Conservation (phyloP, 2,797 vertebrate species). For the Sandelia bainsii region DNA sequence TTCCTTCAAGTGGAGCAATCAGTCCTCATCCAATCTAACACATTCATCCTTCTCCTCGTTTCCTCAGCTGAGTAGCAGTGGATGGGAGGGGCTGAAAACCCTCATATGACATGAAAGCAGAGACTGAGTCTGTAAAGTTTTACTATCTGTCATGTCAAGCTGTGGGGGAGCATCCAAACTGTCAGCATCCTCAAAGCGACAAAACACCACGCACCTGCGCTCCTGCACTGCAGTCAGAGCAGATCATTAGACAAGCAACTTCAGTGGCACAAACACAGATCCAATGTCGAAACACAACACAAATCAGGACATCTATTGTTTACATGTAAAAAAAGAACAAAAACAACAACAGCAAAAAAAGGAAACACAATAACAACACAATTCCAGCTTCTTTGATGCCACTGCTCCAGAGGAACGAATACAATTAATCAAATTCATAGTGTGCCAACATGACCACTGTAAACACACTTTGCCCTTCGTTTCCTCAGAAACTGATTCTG, state of each 20-base stretch:
- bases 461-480: constrained; percentile 44
- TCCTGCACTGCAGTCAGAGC: constrained; percentile 22
- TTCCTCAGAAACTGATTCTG: constrained; percentile 41
- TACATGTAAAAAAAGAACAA: neutral
- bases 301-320: constrained; percentile 21
- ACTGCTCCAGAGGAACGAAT: constrained; percentile 24
- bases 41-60: constrained; percentile 49
- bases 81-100: constrained; percentile 27
- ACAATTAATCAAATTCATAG: constrained; percentile 41
- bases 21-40: constrained; percentile 51
- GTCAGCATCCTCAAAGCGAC: constrained; percentile 47
- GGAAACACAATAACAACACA: neutral
- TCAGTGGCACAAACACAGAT: constrained; percentile 23
- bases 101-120: constrained; percentile 29
- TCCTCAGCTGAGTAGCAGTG: neutral
- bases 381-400: neutral
- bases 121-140: constrained; percentile 34
- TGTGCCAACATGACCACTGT: constrained; percentile 28
- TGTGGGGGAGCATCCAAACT: constrained; percentile 38
- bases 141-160: constrained; percentile 42
- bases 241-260: constrained; percentile 34
- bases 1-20: constrained; percentile 55
- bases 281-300: constrained; percentile 28
- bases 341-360: neutral
- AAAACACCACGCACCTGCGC: constrained; percentile 31